Evolutionary conservation across 2,113 vertebrate species (phyloP).

Genomic region (Hipposideros armiger): DNA sequence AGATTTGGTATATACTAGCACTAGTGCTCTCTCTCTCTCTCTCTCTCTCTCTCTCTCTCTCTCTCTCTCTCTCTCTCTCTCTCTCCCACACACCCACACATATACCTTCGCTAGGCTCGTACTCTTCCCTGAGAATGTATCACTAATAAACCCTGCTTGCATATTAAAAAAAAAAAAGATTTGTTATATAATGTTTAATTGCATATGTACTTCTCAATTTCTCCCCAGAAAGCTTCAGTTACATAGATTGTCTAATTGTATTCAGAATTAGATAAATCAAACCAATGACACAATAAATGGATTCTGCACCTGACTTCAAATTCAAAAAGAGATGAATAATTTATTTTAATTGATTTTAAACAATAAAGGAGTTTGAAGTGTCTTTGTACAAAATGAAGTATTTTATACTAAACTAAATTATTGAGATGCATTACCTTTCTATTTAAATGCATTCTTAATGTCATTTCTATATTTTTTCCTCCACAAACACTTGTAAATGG

Average conservation of each 20-base stretch:
- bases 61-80: too few species aligned
- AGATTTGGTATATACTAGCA: background rate
- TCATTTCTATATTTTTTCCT: background rate
- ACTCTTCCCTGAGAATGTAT: too few species aligned
- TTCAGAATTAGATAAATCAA: slow-evolving; percentile 38
- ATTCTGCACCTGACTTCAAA: background rate
- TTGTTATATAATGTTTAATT: background rate
- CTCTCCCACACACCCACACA: too few species aligned
- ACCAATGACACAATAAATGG: background rate
- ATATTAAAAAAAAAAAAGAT: background rate
- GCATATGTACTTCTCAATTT: background rate
- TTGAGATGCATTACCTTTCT: background rate
- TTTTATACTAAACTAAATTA: slow-evolving; percentile 20
- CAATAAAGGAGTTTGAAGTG: background rate
- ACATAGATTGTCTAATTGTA: background rate
- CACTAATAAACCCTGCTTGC: too few species aligned
- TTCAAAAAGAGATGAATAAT: background rate
- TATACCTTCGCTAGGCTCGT: too few species aligned
- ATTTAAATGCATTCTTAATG: background rate
- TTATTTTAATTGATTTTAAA: slow-evolving; percentile 15
- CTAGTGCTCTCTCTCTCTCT: too few species aligned
- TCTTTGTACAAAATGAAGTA: background rate
- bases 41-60: too few species aligned
- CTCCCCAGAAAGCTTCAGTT: background rate
- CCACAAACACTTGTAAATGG: background rate